Percentiles rank a stretch among this genome's conserved stretches.
Evolutionary conservation across 2,113 vertebrate genomes (phyloP).

Genomic region (Puntigrus tetrazona): DNA sequence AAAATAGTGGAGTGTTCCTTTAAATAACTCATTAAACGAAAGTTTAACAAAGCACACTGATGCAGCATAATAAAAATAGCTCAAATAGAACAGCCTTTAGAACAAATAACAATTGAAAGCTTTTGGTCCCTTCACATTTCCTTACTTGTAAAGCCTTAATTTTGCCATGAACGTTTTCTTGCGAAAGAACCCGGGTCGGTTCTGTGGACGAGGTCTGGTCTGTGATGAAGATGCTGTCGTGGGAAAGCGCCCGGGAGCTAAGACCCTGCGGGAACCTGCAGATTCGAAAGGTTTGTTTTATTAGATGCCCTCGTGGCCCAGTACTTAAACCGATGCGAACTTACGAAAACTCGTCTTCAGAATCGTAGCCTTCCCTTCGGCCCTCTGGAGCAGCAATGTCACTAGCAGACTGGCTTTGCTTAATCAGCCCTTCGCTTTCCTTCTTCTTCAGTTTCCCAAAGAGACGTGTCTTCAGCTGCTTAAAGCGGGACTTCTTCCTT

Average conservation of each 20-base stretch:
- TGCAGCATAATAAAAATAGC: neutral
- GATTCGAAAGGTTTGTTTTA: neutral
- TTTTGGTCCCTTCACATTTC: neutral
- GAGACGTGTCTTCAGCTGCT: slow-evolving; percentile 81
- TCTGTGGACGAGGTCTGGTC: slow-evolving; percentile 75
- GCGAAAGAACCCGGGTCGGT: slow-evolving; percentile 82
- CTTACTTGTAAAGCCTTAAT: slow-evolving; percentile 86
- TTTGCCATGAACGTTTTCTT: slow-evolving; percentile 83
- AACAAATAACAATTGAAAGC: neutral
- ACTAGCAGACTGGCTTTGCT: slow-evolving; percentile 75
- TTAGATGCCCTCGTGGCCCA: neutral
- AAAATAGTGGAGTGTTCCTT: too few relatives aligned
- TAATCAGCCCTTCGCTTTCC: slow-evolving; percentile 71
- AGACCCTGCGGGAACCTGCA: slow-evolving; percentile 74
- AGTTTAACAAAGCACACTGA: neutral
- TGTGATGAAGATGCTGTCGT: slow-evolving; percentile 88
- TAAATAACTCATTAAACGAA: too few relatives aligned
- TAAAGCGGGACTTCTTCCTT: slow-evolving; percentile 87
- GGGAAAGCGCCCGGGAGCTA: slow-evolving; percentile 84
- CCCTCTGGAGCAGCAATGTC: slow-evolving; percentile 66
- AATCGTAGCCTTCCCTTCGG: slow-evolving; percentile 65
- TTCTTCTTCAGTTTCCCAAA: slow-evolving; percentile 87
- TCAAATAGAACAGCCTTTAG: neutral
- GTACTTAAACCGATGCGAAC: slow-evolving; percentile 47
- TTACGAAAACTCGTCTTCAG: slow-evolving; percentile 83